Conservation (phyloP, 2,797 vertebrate genomes). For the Sphaeramia orbicularis region DNA sequence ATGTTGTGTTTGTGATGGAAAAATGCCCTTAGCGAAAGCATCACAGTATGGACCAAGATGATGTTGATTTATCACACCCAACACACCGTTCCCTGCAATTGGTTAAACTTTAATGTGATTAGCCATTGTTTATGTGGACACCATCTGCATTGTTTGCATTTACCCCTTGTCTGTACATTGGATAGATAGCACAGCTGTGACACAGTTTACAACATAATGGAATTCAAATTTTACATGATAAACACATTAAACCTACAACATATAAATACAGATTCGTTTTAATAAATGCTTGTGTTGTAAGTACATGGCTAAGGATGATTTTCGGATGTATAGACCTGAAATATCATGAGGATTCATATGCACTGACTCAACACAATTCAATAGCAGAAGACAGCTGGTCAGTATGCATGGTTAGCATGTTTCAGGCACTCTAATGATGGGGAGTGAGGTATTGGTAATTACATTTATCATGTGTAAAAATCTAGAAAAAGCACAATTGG, state of each 20-base stretch:
- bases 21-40: not conserved
- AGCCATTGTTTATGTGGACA: constrained; percentile 12
- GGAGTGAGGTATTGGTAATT: constrained; percentile 57
- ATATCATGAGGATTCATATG: constrained; percentile 44
- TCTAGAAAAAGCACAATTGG: constrained; percentile 13
- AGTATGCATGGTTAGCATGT: constrained; percentile 58
- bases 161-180: constrained; percentile 15
- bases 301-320: constrained; percentile 33
- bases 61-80: not conserved
- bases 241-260: too few relatives aligned
- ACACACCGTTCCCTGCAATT: not conserved
- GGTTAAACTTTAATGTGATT: constrained; percentile 15
- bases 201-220: not conserved
- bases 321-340: constrained; percentile 39
- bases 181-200: constrained; percentile 28
- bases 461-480: constrained; percentile 41
- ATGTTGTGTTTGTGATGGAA: constrained; percentile 3
- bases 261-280: constrained; percentile 5
- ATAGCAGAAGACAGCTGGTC: constrained; percentile 61
- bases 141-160: not conserved
- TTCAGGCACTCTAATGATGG: constrained; percentile 40
- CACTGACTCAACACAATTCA: constrained; percentile 57
- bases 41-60: too few relatives aligned
- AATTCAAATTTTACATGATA: too few relatives aligned
- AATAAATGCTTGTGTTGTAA: constrained; percentile 7